Conservation (phyloP, 1,140 invertebrate genomes). For the Drosophila repletoides region DNA sequence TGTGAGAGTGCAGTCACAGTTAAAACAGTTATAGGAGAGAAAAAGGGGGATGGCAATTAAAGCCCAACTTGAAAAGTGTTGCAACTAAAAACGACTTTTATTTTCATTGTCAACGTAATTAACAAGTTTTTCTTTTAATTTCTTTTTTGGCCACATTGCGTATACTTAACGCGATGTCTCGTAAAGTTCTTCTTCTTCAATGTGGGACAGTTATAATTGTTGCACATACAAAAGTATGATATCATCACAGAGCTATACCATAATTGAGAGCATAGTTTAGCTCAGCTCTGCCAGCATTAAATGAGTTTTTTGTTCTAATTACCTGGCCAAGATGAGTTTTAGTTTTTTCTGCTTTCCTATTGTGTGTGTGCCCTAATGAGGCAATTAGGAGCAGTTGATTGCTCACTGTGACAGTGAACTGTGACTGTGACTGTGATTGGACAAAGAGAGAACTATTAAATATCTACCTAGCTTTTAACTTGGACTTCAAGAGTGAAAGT, state of each 20-base stretch:
- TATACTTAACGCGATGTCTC: constrained; percentile 11
- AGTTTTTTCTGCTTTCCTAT: constrained; percentile 5
- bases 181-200: constrained; percentile 7
- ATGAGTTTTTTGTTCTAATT: constrained; percentile 69
- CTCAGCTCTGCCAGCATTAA: constrained; percentile 36
- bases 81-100: constrained; percentile 30
- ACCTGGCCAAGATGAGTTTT: constrained; percentile 27
- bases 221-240: neutral
- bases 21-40: constrained; percentile 8
- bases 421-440: no score
- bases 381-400: constrained; percentile 52
- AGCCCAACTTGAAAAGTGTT: neutral
- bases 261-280: constrained; percentile 18
- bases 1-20: constrained; percentile 9
- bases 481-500: constrained; percentile 27
- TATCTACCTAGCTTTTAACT: neutral
- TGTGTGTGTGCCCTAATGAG: constrained; percentile 37
- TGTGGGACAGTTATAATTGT: neutral
- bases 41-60: no score
- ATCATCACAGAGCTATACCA: neutral
- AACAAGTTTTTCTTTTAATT: constrained; percentile 17
- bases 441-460: neutral
- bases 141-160: constrained; percentile 1
- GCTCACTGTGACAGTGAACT: constrained; percentile 43
- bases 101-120: constrained; percentile 53